A percentile compares a stretch with the other conserved stretches of the same genome.
Conservation (phyloP, 2,888 invertebrate genomes). For the Lochmaea crataegi region DNA sequence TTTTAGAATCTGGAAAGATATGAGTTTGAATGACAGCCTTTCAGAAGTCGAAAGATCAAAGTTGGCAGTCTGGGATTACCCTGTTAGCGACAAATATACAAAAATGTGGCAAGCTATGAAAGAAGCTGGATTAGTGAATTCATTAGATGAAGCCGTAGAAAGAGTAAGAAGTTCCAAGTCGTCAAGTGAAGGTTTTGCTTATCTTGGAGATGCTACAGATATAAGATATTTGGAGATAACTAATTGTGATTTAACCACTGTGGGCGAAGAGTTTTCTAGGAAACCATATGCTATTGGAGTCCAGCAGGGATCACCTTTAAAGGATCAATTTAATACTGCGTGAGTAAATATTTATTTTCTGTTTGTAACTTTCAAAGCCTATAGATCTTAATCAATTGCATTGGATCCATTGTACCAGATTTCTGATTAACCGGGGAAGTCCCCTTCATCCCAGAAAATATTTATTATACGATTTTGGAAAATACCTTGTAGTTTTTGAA, state of each 20-base stretch:
- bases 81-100: conserved; percentile 97
- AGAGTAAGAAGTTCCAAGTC: conserved; percentile 76
- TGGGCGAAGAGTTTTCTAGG: conserved; percentile 96
- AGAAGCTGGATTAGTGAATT: conserved; percentile 83
- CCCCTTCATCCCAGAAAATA: too few relatives aligned
- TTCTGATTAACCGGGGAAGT: too few relatives aligned
- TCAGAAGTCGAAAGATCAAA: conserved; percentile 91
- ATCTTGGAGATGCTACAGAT: conserved; percentile 86
- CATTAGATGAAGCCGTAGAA: conserved; percentile 82
- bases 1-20: conserved; percentile 95
- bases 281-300: conserved; percentile 98
- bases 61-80: conserved; percentile 98
- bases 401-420: too few relatives aligned
- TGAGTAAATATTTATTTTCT: conserved; percentile 67
- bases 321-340: conserved; percentile 96
- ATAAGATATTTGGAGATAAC: conserved; percentile 81
- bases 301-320: conserved; percentile 93
- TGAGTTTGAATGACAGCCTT: conserved; percentile 94
- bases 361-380: not conserved
- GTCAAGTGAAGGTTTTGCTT: conserved; percentile 72
- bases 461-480: too few relatives aligned
- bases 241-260: conserved; percentile 89
- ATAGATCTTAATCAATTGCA: too few relatives aligned
- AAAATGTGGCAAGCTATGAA: conserved; percentile 98
- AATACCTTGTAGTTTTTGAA: too few relatives aligned